Conservation (phyloP, 2,888 invertebrate genomes). For the Synergus gifuensis region DNA sequence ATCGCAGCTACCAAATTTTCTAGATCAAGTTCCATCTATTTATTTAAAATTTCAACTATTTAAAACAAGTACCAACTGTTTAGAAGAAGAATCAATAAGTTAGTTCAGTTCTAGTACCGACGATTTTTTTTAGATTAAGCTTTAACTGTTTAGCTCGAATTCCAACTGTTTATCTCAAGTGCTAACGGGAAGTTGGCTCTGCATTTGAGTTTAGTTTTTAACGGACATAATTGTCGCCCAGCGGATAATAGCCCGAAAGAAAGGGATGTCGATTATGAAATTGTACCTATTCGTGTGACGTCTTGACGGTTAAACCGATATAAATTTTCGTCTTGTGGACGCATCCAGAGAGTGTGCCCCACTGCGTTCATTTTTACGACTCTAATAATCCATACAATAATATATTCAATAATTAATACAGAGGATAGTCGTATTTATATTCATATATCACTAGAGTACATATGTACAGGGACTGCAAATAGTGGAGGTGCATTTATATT, state of each 20-base stretch:
- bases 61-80: not conserved
- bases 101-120: not conserved
- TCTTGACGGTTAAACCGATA: conserved; percentile 48
- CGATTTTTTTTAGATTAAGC: too few species aligned
- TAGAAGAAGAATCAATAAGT: not conserved
- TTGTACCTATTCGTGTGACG: conserved; percentile 51
- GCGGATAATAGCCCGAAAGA: not conserved
- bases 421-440: conserved; percentile 73
- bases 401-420: conserved; percentile 76
- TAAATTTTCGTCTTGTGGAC: conserved; percentile 54
- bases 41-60: not conserved
- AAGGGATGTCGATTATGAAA: conserved; percentile 30
- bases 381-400: conserved; percentile 74
- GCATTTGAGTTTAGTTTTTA: not conserved
- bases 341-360: conserved; percentile 64
- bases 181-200: not conserved
- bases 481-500: conserved; percentile 71
- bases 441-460: conserved; percentile 76
- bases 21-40: not conserved
- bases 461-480: conserved; percentile 75
- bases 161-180: not conserved
- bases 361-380: conserved; percentile 63
- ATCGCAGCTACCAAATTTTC: too few species aligned
- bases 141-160: not conserved
- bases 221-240: not conserved